Percentiles rank a stretch among this genome's conserved stretches.
These are phyloP conservation scores for Ameiurus melas DNA, from an alignment of 2,113 vertebrate genomes.

Conservation along the genomic window DNA sequence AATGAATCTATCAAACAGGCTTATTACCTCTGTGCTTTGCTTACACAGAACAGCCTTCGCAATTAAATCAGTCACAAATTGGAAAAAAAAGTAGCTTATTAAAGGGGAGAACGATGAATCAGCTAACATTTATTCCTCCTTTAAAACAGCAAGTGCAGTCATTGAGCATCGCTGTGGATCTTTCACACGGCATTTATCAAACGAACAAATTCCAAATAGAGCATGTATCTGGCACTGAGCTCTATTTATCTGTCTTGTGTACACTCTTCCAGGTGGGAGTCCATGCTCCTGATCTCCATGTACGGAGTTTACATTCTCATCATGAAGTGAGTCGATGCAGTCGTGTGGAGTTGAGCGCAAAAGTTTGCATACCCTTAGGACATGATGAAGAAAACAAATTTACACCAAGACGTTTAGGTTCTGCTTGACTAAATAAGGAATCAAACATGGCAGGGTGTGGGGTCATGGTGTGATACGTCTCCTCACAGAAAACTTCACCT, in stretches of 20 bases:
- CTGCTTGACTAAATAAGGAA: background rate
- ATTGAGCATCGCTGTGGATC: background rate
- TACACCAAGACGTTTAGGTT: background rate
- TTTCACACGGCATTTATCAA: background rate
- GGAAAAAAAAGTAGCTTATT: background rate
- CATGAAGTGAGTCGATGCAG: slow-evolving; percentile 73
- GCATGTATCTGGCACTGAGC: slow-evolving; percentile 6
- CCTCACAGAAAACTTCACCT: background rate
- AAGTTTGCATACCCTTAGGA: background rate
- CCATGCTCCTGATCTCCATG: slow-evolving; percentile 74
- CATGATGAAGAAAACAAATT: background rate
- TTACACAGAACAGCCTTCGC: background rate
- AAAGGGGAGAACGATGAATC: background rate
- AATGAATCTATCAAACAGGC: slow-evolving; percentile 27
- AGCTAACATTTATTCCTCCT: background rate
- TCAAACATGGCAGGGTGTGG: background rate
- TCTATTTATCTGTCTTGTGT: slow-evolving; percentile 4
- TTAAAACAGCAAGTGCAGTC: background rate
- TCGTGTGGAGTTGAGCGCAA: background rate
- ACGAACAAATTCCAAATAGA: background rate
- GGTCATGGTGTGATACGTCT: background rate
- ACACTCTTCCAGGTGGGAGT: slow-evolving; percentile 73
- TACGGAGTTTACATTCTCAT: slow-evolving; percentile 77
- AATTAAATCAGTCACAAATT: slow-evolving; percentile 1
- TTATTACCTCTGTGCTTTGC: slow-evolving; percentile 25